These are phyloP conservation scores for Oncorhynchus kisutch DNA, from an alignment of 2,113 vertebrate genomes.

Conservation along the genomic window DNA sequence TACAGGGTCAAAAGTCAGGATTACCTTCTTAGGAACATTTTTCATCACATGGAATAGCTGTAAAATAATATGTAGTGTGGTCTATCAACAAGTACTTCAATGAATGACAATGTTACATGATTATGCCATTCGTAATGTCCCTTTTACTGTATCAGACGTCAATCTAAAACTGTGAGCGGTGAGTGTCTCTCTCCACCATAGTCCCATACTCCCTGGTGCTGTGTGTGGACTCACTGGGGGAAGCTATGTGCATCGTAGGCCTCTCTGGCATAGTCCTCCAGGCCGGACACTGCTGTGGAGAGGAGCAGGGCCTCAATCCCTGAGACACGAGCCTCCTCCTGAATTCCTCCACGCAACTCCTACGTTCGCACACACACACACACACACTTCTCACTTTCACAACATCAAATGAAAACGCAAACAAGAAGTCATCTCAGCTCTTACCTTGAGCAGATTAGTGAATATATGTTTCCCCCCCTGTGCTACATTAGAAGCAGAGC, in stretches of 20 bases:
- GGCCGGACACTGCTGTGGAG: conserved; percentile 13
- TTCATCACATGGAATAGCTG: neutral
- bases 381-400: neutral
- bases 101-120: neutral
- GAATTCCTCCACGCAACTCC: conserved; percentile 15
- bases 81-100: neutral
- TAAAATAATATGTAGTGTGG: neutral
- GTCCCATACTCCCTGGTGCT: neutral
- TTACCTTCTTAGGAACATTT: conserved; percentile 18
- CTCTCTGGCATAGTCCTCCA: neutral
- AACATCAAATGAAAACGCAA: neutral
- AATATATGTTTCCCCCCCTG: conserved; percentile 39
- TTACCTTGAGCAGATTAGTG: conserved; percentile 53
- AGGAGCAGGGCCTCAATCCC: conserved; percentile 11
- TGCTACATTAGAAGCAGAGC: neutral
- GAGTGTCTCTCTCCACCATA: neutral
- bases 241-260: neutral
- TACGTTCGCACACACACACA: neutral
- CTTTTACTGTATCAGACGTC: neutral
- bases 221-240: neutral
- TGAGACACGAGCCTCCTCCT: conserved; percentile 1
- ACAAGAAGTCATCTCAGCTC: neutral
- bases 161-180: neutral
- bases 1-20: conserved; percentile 24
- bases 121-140: neutral